A percentile compares a stretch with the other conserved stretches of the same genome.
These are phyloP conservation scores for Suricata suricatta DNA, from an alignment of 2,113 vertebrate species.

Conservation along the genomic window DNA sequence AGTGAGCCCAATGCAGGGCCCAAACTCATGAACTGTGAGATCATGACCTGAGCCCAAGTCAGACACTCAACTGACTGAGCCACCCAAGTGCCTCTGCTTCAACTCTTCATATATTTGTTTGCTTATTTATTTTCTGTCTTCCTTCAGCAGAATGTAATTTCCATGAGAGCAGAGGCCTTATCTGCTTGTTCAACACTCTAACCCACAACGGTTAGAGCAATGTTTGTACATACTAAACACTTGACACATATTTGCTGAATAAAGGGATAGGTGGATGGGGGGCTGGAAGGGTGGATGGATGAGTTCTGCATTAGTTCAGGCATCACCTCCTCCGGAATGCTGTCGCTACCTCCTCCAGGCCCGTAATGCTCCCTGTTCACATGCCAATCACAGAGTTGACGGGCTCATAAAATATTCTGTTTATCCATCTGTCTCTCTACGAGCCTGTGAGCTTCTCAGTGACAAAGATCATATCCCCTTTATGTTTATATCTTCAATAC, in stretches of 20 bases:
- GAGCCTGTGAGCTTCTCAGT: neutral
- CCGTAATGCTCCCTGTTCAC: neutral
- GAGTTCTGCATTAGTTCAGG: neutral
- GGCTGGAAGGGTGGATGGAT: neutral
- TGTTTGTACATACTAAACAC: neutral
- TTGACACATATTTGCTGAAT: neutral
- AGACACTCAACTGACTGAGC: too few species aligned
- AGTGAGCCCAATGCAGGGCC: too few species aligned
- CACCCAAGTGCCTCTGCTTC: too few species aligned
- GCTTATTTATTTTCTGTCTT: neutral
- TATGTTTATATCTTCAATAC: neutral
- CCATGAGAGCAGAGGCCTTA: neutral
- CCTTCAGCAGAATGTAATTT: neutral
- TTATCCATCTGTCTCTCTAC: neutral
- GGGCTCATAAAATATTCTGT: neutral
- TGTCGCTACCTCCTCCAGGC: neutral
- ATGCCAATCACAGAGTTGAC: neutral
- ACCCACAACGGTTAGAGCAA: neutral
- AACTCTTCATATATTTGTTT: neutral
- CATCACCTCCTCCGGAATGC: neutral
- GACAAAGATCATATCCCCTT: neutral
- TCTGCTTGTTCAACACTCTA: neutral
- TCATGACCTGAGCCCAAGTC: too few species aligned
- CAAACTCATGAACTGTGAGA: too few species aligned
- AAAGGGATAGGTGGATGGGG: neutral